Percentiles rank a stretch among this genome's conserved stretches.
Conservation (phyloP, 1,140 invertebrate species). For the Drosophila suzukii region DNA sequence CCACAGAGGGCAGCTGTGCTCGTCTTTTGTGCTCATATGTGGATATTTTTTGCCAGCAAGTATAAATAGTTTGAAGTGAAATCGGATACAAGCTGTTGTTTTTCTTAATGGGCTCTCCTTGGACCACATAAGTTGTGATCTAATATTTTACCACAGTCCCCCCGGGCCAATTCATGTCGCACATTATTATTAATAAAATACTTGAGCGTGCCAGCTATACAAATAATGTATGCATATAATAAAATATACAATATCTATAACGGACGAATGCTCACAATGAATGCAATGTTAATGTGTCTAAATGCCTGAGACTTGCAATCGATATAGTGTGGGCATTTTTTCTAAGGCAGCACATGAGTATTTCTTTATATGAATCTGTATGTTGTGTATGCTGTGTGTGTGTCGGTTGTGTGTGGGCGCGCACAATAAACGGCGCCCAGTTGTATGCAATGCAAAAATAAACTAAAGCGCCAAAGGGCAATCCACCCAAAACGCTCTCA, state of each 20-base stretch:
- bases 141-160: neutral
- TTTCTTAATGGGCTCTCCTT: neutral
- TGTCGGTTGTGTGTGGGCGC: constrained; percentile 7
- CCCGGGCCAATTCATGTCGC: neutral
- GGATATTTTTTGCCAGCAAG: neutral
- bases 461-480: constrained; percentile 58
- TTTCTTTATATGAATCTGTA: constrained; percentile 9
- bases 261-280: constrained; percentile 11
- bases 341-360: constrained; percentile 14
- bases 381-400: neutral
- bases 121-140: constrained; percentile 2
- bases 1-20: neutral
- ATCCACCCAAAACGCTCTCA: constrained; percentile 17
- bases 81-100: constrained; percentile 5
- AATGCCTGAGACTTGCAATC: constrained; percentile 85
- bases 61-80: neutral
- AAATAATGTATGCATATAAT: constrained; percentile 28
- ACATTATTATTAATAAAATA: constrained; percentile 44
- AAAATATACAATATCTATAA: neutral
- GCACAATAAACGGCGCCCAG: constrained; percentile 37
- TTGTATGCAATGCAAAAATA: constrained; percentile 62
- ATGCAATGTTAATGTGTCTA: constrained; percentile 21
- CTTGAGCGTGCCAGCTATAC: constrained; percentile 7
- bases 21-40: neutral
- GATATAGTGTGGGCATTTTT: constrained; percentile 36